Base-by-base conservation (phyloP, 2,888 invertebrate genomes). In the Crematogaster levior region DNA sequence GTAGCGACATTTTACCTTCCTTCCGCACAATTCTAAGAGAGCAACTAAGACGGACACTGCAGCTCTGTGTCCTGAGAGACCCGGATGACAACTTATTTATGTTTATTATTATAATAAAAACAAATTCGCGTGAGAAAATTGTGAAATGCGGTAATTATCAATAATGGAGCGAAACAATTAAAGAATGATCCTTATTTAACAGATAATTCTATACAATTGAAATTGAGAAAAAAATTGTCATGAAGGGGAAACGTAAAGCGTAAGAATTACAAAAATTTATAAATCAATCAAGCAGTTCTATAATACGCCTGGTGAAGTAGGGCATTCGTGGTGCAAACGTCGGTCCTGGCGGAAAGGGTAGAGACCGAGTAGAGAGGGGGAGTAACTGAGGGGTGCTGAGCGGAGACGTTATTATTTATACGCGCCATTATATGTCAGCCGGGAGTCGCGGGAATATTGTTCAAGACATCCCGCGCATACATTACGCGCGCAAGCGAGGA, bases 391-490 rank as follows among this genome's bases (percentile, higher is more conserved):
- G 74, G 73, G 72, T 58, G 84, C 84, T 70, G 80, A 81, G 85
- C 83, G 70, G 87, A 90, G 88, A 90, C 87, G 89, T 89, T 92
- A 92, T 93, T 93, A 93, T 93, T 93, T 93, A 93, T 93, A 91
- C 90, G 88, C 84, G 88, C 91, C 88, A 93, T 93, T 93, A 93
- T 93, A 91, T 91, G 91, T 92, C 91, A 90, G 88, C 88, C 90
- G 84, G 90, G 60, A 91, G 89, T 92, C 91, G 89, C 89, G 88
- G 91, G 92, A 93, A 93, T 93, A 93, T 93, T 93, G 93, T 93
- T 93, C 93, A 91, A 93, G 93, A 91, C 92, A 91, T 92, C 91
- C 88, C 85, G 92, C 92, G 93, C 93, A 93, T 93, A 93, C 91
- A 93, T 93, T 93, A 93, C 85, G 46, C 51, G 53, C 56, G 56